Percentiles rank a stretch among this genome's conserved stretches.
Conservation (phyloP, 2,797 vertebrate species). For the Cygnus olor region DNA sequence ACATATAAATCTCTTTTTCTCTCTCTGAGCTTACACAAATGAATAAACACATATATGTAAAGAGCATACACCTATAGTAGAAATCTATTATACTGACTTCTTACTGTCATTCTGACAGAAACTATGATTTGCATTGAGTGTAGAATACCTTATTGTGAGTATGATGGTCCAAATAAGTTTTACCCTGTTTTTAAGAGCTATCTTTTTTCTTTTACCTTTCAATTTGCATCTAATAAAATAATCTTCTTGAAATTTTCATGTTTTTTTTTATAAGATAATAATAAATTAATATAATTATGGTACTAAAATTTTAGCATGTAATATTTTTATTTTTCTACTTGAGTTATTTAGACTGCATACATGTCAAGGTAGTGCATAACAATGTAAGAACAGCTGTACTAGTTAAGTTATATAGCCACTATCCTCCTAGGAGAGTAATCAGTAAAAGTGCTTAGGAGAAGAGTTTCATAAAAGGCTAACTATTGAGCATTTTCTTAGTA, state of each 20-base stretch:
- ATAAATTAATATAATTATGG: not conserved
- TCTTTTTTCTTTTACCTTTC: not conserved
- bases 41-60: not conserved
- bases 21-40: not conserved
- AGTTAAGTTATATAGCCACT: not conserved
- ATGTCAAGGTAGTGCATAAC: not conserved
- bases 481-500: not conserved
- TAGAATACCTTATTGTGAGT: conserved; percentile 20
- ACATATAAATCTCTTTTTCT: not conserved
- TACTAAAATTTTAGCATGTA: not conserved
- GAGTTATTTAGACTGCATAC: not conserved
- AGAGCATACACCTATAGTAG: not conserved
- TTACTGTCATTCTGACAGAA: not conserved
- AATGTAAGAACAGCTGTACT: not conserved
- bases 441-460: conserved; percentile 10
- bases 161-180: conserved; percentile 10
- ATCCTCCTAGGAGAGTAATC: not conserved
- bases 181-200: not conserved
- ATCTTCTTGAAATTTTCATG: not conserved
- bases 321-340: not conserved
- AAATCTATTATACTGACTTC: conserved; percentile 1
- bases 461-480: conserved; percentile 25
- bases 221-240: not conserved
- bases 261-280: not conserved
- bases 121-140: conserved; percentile 8